These are phyloP conservation scores for Drosophila acutilabella DNA, from an alignment of 2,888 invertebrate genomes.

Conservation along the genomic window DNA sequence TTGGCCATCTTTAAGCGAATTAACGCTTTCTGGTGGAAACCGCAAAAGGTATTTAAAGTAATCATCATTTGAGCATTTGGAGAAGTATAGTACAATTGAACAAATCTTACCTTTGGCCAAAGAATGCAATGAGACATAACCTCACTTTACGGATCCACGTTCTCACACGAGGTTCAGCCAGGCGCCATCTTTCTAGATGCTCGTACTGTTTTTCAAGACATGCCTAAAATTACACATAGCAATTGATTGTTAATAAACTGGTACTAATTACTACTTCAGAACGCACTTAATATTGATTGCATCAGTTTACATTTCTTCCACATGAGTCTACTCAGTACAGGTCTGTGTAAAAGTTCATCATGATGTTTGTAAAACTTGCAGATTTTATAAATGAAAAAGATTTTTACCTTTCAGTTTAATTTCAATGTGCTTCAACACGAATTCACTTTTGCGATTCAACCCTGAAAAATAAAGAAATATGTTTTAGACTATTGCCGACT, in stretches of 20 bases:
- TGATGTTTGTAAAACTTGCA: neutral
- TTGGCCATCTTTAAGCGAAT: slow-evolving; percentile 82
- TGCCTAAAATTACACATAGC: slow-evolving; percentile 12
- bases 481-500: neutral
- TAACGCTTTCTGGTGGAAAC: slow-evolving; percentile 85
- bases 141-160: slow-evolving; percentile 19
- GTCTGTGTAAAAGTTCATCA: slow-evolving; percentile 72
- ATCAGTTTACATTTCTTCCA: slow-evolving; percentile 63
- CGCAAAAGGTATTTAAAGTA: slow-evolving; percentile 84
- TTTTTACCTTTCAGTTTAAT: slow-evolving; percentile 26
- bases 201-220: neutral
- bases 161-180: neutral
- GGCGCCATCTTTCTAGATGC: slow-evolving; percentile 27
- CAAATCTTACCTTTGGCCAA: slow-evolving; percentile 28
- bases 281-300: neutral
- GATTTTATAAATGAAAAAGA: neutral
- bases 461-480: slow-evolving; percentile 38
- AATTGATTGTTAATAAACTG: neutral
- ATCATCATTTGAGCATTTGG: slow-evolving; percentile 79
- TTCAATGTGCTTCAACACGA: slow-evolving; percentile 11
- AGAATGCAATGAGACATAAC: slow-evolving; percentile 29
- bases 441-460: slow-evolving; percentile 10
- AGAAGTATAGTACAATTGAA: slow-evolving; percentile 43
- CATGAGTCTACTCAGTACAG: slow-evolving; percentile 65
- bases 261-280: neutral